Evolutionary conservation across 2,888 invertebrate species (phyloP).

Genomic region (Bibio marci): DNA sequence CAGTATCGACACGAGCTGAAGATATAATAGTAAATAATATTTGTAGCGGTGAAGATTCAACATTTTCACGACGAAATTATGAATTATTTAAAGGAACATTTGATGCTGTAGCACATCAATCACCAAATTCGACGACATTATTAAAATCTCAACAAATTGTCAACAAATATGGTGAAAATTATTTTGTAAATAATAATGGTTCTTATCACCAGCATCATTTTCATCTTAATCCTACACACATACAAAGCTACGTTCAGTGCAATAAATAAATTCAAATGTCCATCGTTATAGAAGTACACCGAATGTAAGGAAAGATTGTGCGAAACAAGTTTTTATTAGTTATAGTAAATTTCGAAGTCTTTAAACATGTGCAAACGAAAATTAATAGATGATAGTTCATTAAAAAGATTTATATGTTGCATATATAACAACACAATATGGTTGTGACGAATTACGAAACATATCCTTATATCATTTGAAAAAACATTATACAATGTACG

Average conservation of each 20-base stretch:
- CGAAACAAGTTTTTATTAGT: constrained; percentile 20
- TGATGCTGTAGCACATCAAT: constrained; percentile 25
- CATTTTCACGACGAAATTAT: constrained; percentile 32
- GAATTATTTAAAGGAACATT: constrained; percentile 41
- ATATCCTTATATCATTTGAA: too few relatives aligned
- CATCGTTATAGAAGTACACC: too few relatives aligned
- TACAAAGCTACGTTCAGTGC: too few relatives aligned
- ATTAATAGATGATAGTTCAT: too few relatives aligned
- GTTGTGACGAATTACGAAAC: too few relatives aligned
- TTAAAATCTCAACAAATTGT: constrained; percentile 2
- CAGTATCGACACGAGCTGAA: neutral
- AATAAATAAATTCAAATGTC: too few relatives aligned
- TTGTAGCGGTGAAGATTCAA: constrained; percentile 14
- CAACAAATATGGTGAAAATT: neutral
- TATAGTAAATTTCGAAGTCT: constrained; percentile 10
- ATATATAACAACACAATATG: too few relatives aligned
- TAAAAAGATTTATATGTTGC: too few relatives aligned
- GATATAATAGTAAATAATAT: too few relatives aligned
- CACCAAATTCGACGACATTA: constrained; percentile 10
- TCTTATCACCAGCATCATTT: neutral
- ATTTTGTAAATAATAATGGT: constrained; percentile 7
- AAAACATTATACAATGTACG: too few relatives aligned
- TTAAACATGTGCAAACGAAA: too few relatives aligned
- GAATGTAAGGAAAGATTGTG: constrained; percentile 29
- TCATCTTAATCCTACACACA: constrained; percentile 26